Evolutionary conservation across 1,140 invertebrate genomes (phyloP).

Genomic region (Dufourea novaeangliae): DNA sequence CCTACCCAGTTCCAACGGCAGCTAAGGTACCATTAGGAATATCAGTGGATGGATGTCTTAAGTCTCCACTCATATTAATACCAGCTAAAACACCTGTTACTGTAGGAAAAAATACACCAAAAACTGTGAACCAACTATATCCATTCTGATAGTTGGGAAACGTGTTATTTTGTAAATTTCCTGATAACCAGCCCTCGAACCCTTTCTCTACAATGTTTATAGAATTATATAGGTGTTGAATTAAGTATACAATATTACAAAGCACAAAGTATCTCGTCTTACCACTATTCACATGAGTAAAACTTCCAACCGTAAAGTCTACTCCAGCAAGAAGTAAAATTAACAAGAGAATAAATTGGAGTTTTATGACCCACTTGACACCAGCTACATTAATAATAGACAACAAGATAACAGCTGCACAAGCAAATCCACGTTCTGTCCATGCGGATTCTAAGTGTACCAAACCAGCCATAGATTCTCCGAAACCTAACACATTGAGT

Average conservation of each 20-base stretch:
- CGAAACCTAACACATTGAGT: slow-evolving; percentile 95
- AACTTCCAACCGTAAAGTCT: slow-evolving; percentile 95
- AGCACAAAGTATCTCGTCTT: slow-evolving; percentile 60
- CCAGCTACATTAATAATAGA: slow-evolving; percentile 95
- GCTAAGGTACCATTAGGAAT: slow-evolving; percentile 97
- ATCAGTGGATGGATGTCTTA: slow-evolving; percentile 93
- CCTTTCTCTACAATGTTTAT: slow-evolving; percentile 85
- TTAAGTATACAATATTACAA: slow-evolving; percentile 12
- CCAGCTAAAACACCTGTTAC: slow-evolving; percentile 96
- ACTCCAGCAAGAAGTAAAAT: slow-evolving; percentile 92
- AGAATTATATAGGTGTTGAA: slow-evolving; percentile 11
- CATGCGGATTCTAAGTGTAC: slow-evolving; percentile 88
- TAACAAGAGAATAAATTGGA: slow-evolving; percentile 92
- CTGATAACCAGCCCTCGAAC: slow-evolving; percentile 92
- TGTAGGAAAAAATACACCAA: slow-evolving; percentile 97
- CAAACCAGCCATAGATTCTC: slow-evolving; percentile 95
- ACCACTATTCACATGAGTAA: slow-evolving; percentile 87
- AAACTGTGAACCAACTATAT: slow-evolving; percentile 95
- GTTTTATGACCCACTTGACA: slow-evolving; percentile 96
- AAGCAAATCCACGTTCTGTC: slow-evolving; percentile 91
- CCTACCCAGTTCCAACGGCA: slow-evolving; percentile 92
- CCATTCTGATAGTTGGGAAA: slow-evolving; percentile 89
- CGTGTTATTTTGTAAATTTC: slow-evolving; percentile 91
- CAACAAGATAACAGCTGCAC: slow-evolving; percentile 90
- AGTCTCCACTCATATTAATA: slow-evolving; percentile 98